Conservation (phyloP, 1,140 invertebrate species). For the Calephelis virginiensis region DNA sequence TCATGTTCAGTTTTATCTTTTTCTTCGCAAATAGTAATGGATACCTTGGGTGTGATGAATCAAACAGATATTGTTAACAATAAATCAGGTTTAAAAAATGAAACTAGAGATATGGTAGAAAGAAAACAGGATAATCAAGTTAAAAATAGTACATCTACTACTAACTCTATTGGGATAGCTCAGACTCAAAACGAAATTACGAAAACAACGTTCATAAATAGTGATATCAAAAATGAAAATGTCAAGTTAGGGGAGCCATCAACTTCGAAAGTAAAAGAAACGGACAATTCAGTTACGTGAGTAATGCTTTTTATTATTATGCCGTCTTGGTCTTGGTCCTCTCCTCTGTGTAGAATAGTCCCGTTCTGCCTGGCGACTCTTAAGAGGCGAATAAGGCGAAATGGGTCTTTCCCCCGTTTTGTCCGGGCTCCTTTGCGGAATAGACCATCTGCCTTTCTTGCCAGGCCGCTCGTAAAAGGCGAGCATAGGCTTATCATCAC, state of each 20-base stretch:
- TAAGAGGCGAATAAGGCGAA: no score
- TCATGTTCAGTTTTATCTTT: conserved; percentile 69
- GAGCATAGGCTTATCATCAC: no score
- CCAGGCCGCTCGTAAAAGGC: no score
- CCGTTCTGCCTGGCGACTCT: no score
- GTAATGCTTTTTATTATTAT: not conserved
- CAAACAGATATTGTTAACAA: conserved; percentile 9
- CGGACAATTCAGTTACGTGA: conserved; percentile 14
- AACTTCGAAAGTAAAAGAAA: conserved; percentile 8
- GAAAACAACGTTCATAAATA: not conserved
- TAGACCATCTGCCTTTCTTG: no score
- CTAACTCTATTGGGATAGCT: not conserved
- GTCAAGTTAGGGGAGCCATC: not conserved
- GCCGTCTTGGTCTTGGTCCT: no score
- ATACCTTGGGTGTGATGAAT: conserved; percentile 31
- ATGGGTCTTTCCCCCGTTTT: no score
- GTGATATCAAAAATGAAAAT: conserved; percentile 12
- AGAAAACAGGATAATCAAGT: not conserved
- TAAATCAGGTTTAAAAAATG: not conserved
- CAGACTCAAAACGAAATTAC: not conserved
- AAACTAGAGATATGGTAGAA: not conserved
- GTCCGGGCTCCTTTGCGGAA: no score
- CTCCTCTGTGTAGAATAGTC: no score
- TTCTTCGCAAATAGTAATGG: conserved; percentile 61
- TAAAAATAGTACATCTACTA: not conserved